These are phyloP conservation scores for Mus caroli DNA, from an alignment of 2,797 vertebrate species.

Conservation along the genomic window DNA sequence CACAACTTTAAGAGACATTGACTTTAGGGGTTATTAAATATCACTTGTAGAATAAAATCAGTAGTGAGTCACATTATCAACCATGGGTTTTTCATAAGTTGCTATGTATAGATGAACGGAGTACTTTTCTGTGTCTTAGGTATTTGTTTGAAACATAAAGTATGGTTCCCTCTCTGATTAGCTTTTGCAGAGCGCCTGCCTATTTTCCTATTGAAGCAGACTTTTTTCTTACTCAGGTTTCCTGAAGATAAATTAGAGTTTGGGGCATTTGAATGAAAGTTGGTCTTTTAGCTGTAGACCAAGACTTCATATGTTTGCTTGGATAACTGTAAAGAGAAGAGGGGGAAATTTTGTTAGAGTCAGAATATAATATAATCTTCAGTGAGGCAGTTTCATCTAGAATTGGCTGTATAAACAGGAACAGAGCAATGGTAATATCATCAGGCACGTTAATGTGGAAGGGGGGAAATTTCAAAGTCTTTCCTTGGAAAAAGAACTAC, in stretches of 20 bases:
- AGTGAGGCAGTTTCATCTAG: background rate
- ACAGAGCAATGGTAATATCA: background rate
- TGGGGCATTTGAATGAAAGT: background rate
- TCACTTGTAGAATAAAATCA: background rate
- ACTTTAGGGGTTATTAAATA: background rate
- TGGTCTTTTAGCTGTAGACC: background rate
- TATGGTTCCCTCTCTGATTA: background rate
- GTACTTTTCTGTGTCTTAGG: background rate
- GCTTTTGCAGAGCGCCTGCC: background rate
- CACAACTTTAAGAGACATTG: background rate
- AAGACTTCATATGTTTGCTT: background rate
- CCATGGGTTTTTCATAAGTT: background rate
- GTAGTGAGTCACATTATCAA: background rate
- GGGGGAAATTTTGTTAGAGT: background rate
- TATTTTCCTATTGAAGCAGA: background rate
- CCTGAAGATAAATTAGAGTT: slow-evolving; percentile 33
- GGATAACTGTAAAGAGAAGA: background rate
- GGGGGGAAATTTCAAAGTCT: background rate
- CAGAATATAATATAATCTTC: background rate
- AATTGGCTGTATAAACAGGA: background rate
- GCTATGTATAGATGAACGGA: background rate
- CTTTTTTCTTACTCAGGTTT: background rate
- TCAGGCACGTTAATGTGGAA: background rate
- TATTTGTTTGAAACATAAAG: background rate
- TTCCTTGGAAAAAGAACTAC: background rate